A percentile compares a stretch with the other conserved stretches of the same genome.
phyloP scores from a whole-genome alignment of 2,888 invertebrate species.

The Drosophila macrothrix region DNA sequence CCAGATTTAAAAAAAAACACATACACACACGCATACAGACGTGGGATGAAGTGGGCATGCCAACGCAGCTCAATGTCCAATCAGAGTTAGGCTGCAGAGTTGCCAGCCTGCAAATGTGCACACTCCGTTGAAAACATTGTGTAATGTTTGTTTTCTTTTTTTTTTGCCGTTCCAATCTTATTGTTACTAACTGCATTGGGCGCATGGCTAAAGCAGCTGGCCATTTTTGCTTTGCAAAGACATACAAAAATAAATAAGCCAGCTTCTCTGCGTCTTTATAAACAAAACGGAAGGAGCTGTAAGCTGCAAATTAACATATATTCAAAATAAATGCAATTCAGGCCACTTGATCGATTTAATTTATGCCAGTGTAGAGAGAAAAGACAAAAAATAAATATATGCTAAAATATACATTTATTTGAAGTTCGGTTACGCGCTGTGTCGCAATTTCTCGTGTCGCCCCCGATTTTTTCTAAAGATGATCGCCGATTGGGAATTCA shows the following conservation, averaged over 20 bases:
- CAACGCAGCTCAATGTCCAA: conserved; percentile 62
- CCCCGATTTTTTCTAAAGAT: background rate
- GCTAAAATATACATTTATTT: conserved; percentile 36
- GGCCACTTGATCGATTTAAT: conserved; percentile 34
- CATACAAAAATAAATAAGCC: background rate
- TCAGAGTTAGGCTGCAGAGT: conserved; percentile 39
- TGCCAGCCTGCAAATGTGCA: conserved; percentile 55
- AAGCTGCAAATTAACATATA: conserved; percentile 45
- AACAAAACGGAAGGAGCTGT: conserved; percentile 50
- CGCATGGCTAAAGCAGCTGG: conserved; percentile 54
- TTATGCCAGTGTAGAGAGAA: conserved; percentile 44
- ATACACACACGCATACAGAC: conserved; percentile 8
- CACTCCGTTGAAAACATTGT: conserved; percentile 41
- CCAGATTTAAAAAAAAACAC: conserved; percentile 28
- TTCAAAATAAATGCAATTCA: conserved; percentile 19
- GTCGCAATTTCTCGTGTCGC: conserved; percentile 21
- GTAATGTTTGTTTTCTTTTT: conserved; percentile 49
- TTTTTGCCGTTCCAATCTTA: conserved; percentile 1
- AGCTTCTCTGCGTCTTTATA: conserved; percentile 49
- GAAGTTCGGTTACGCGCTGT: conserved; percentile 42
- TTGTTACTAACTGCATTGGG: conserved; percentile 45
- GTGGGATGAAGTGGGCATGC: conserved; percentile 42
- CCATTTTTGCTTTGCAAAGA: conserved; percentile 20
- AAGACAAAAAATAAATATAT: conserved; percentile 2
- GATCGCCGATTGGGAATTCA: conserved; percentile 6